Conservation (phyloP, 2,113 vertebrate genomes). For the Pithys albifrons region DNA sequence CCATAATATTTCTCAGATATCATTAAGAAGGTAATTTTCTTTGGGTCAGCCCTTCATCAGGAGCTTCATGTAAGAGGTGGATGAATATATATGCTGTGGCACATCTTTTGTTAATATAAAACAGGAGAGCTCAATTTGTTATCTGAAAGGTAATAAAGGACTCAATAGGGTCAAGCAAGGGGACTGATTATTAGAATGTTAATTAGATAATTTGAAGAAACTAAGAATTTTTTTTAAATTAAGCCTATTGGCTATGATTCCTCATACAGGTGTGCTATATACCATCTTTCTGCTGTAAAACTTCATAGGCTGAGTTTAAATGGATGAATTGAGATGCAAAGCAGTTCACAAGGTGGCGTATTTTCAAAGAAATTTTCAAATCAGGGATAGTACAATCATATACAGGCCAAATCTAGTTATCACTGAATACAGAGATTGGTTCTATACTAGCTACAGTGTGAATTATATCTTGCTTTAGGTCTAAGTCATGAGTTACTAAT, state of each 20-base stretch:
- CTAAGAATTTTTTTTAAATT: neutral
- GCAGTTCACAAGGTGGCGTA: neutral
- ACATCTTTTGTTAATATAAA: neutral
- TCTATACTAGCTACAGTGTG: neutral
- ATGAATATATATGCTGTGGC: neutral
- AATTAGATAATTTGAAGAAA: neutral
- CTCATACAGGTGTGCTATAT: neutral
- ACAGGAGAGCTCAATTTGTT: neutral
- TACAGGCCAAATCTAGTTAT: neutral
- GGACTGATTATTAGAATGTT: neutral
- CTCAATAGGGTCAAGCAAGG: neutral
- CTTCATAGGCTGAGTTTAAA: neutral
- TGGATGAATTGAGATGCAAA: neutral
- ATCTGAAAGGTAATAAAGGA: neutral
- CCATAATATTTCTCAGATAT: neutral
- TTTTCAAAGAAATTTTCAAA: neutral
- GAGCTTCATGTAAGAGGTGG: neutral
- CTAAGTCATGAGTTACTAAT: neutral
- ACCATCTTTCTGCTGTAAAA: neutral
- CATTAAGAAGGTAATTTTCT: neutral
- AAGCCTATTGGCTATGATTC: neutral
- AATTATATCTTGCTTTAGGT: neutral
- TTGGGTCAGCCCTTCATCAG: neutral
- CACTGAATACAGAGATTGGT: neutral
- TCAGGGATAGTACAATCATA: neutral